Percentiles rank a stretch among this genome's conserved stretches.
phyloP scores from a whole-genome alignment of 2,113 vertebrate species.

The Stomatorhinus ivindoensis region DNA sequence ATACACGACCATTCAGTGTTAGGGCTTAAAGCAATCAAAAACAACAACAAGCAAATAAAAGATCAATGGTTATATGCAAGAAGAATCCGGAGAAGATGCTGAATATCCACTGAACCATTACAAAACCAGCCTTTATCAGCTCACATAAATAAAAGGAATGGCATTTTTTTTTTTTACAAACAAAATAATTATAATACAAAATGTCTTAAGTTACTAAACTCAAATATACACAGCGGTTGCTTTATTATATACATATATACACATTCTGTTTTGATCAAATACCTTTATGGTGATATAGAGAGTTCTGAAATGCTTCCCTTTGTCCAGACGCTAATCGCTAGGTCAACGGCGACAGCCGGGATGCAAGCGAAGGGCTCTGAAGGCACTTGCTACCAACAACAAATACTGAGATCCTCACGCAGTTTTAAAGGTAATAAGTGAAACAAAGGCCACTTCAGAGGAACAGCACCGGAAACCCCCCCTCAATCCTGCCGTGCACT shows the following conservation, averaged over 20 bases:
- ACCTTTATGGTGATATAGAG: conserved; percentile 30
- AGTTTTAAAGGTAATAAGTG: conserved; percentile 42
- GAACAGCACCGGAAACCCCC: neutral
- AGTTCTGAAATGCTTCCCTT: conserved; percentile 44
- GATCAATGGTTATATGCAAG: conserved; percentile 51
- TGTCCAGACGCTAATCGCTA: conserved; percentile 35
- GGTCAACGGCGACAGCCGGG: conserved; percentile 34
- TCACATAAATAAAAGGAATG: conserved; percentile 72
- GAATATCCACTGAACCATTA: conserved; percentile 46
- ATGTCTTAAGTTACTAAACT: conserved; percentile 83
- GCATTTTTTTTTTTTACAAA: conserved; percentile 46
- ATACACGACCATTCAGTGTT: conserved; percentile 52
- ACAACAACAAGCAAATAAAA: conserved; percentile 40
- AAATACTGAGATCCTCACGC: conserved; percentile 54
- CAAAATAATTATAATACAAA: conserved; percentile 41
- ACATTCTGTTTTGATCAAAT: conserved; percentile 53
- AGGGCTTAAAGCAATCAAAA: conserved; percentile 46
- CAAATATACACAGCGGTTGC: conserved; percentile 94
- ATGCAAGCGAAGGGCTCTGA: conserved; percentile 56
- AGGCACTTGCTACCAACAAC: conserved; percentile 78
- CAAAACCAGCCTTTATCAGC: conserved; percentile 49
- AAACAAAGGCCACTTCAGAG: conserved; percentile 65
- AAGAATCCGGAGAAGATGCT: conserved; percentile 27
- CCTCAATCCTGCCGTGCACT: neutral
- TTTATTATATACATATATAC: conserved; percentile 95